phyloP scores from a whole-genome alignment of 2,113 vertebrate genomes.

The Tiliqua scincoides region DNA sequence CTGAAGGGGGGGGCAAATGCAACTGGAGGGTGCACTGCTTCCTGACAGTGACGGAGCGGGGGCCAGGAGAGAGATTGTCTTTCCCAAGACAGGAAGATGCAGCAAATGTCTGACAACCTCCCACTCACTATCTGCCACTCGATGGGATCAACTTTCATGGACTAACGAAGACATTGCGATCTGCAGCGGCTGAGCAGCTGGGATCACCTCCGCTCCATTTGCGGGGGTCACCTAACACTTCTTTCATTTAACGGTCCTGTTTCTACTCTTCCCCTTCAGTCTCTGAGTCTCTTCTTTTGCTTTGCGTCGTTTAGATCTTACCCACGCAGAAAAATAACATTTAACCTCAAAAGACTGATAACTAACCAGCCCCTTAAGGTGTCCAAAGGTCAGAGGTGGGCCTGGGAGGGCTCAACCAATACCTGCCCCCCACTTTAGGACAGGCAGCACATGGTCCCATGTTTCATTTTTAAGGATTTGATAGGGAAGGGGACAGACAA shows the following conservation, averaged over 20 bases:
- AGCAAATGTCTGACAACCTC: conserved; percentile 49
- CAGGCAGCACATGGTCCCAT: background rate
- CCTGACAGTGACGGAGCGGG: background rate
- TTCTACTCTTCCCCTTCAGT: background rate
- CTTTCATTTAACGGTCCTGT: background rate
- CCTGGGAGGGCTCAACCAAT: background rate
- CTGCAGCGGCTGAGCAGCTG: conserved; percentile 22
- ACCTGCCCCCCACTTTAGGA: background rate
- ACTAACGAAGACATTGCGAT: conserved; percentile 33
- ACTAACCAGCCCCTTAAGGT: background rate
- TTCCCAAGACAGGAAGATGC: conserved; percentile 40
- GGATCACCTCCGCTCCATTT: conserved; percentile 17
- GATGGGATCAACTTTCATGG: conserved; percentile 9
- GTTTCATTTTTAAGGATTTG: background rate
- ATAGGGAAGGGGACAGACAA: rapidly evolving
- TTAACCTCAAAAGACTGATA: background rate
- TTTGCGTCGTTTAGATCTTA: too few relatives aligned
- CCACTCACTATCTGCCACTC: conserved; percentile 51
- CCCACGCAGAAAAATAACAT: background rate
- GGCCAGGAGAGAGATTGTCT: background rate
- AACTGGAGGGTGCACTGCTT: too few relatives aligned
- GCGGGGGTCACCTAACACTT: conserved; percentile 15
- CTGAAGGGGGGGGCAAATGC: background rate
- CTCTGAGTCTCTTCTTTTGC: background rate
- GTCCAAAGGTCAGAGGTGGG: background rate